A percentile compares a stretch with the other conserved stretches of the same genome.
Conservation (phyloP, 92 coral and sea anemone genomes). For the Zoanthus sansibaricus region DNA sequence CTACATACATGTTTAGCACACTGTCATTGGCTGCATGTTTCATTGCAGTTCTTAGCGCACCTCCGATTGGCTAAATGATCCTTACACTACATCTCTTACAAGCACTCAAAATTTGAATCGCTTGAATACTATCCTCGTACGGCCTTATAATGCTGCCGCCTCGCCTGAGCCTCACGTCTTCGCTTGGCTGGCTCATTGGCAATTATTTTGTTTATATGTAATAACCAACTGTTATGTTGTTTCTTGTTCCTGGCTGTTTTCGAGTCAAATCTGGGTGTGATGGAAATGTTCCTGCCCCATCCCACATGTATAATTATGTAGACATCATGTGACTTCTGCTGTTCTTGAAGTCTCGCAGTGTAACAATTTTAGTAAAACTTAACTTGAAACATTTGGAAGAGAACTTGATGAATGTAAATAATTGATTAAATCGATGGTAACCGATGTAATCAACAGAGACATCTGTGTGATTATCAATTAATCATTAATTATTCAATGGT, state of each 20-base stretch:
- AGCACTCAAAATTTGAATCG: too few species aligned
- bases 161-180: too few species aligned
- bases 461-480: not conserved
- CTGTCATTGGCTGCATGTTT: too few species aligned
- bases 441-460: not conserved
- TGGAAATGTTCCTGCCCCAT: not conserved
- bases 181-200: too few species aligned
- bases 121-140: too few species aligned
- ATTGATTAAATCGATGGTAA: not conserved
- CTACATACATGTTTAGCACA: too few species aligned
- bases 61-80: too few species aligned
- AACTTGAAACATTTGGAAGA: not conserved
- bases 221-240: not conserved
- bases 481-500: not conserved
- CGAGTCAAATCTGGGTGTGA: not conserved
- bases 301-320: not conserved
- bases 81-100: too few species aligned
- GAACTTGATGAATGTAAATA: not conserved
- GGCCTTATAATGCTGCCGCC: too few species aligned
- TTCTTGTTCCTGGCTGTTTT: not conserved
- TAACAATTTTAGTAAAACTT: not conserved
- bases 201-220: not conserved
- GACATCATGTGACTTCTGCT: not conserved
- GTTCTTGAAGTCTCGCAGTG: not conserved
- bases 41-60: too few species aligned